Evolutionary conservation across 2,113 vertebrate genomes (phyloP), one percentile per base, ranked within the genome.

Genomic region (Carollia perspicillata): DNA sequence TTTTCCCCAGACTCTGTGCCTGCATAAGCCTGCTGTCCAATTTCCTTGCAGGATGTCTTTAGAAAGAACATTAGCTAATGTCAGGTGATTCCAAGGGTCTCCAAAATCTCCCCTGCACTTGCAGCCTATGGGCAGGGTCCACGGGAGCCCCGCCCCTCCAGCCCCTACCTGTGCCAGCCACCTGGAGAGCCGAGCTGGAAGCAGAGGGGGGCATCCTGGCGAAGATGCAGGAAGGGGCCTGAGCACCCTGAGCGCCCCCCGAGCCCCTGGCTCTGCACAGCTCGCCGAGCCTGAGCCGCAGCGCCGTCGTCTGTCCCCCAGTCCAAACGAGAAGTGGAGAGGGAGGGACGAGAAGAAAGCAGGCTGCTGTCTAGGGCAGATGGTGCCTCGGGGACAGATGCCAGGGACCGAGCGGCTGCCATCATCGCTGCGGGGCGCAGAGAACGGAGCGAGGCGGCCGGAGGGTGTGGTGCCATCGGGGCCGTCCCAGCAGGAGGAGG

Each of bases 311-410:
- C 81, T 26, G 6, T 20, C 60, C 37, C 77, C 8, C 1, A 13
- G 77, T 83, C 92, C 90, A 66, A 77, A 78, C 84, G 14, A 88
- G 80, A 90, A 84, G 51, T 16, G 42, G 89, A 49, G 83, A 93
- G 79, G 79, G 88, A 37, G 71, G 90, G 6, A 51, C 11, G 6
- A 17, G 93, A 80, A 96, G 90, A 72, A 77, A 96, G 93, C 87
- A 90, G 96, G 97, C 94, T 60, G 92, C 74, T 95, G 92, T 42
- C 40, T 60, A 12, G 89, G 96, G 94, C 97, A 97, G 97, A 97
- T 95, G 97, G 97, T 2, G 33, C 3, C 8, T 81, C 0, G 3
- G 88, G 93, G 66, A 89, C 96, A 90, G 97, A 77, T 72, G 95
- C 80, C 90, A 83, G 88, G 84, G 94, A 92, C 20, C 37, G 30